A percentile compares a stretch with the other conserved stretches of the same genome.
These are phyloP conservation scores for Drosophila seguyi DNA, from an alignment of 1,140 invertebrate species.

Conservation along the genomic window DNA sequence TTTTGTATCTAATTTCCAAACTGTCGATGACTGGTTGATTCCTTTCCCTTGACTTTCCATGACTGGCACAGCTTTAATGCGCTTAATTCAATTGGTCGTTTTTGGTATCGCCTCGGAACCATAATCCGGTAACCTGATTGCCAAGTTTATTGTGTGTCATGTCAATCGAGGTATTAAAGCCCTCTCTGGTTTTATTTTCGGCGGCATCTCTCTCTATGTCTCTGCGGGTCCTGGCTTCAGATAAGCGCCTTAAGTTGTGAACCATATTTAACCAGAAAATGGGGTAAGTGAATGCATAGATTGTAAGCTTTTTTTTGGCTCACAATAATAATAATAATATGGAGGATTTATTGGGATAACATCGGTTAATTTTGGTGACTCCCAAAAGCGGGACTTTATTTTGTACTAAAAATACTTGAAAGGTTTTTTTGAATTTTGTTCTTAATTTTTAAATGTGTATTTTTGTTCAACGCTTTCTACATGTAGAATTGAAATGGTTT, in stretches of 20 bases:
- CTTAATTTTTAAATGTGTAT: neutral
- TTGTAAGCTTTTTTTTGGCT: neutral
- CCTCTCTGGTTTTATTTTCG: neutral
- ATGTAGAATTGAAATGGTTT: neutral
- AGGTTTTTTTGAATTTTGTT: no score
- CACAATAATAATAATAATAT: neutral
- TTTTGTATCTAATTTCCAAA: neutral
- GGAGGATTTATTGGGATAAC: neutral
- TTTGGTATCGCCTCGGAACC: constrained; percentile 30
- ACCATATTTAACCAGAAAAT: constrained; percentile 17
- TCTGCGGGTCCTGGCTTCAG: neutral
- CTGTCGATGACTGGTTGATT: constrained; percentile 10
- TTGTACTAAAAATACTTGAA: neutral
- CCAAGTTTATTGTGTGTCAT: constrained; percentile 61
- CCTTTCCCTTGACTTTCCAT: constrained; percentile 21
- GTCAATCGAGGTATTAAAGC: constrained; percentile 62
- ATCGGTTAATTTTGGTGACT: neutral
- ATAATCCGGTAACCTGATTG: constrained; percentile 67
- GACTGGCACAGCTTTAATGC: constrained; percentile 56
- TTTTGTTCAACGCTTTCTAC: neutral
- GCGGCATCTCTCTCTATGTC: constrained; percentile 5
- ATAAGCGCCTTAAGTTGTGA: constrained; percentile 30
- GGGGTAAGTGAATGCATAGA: neutral
- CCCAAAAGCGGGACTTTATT: neutral
- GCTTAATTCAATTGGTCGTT: constrained; percentile 69